Percentiles rank a stretch among this genome's conserved stretches.
phyloP scores from a whole-genome alignment of 2,888 invertebrate genomes.

The Cryptocephalus primarius region DNA sequence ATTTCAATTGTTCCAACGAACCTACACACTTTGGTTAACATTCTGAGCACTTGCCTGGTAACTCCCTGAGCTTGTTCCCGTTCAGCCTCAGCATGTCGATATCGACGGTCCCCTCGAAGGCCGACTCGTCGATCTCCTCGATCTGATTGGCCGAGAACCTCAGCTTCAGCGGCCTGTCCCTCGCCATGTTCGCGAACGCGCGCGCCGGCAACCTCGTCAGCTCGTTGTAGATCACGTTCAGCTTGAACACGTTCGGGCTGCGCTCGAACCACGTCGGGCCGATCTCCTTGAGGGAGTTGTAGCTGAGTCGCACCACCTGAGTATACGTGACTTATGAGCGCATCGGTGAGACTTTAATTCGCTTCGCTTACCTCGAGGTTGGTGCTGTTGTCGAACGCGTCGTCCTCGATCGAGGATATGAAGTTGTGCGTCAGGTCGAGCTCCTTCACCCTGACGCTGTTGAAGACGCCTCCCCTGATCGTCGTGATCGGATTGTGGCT shows the following conservation, averaged over 20 bases:
- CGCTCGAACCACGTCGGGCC: slow-evolving; percentile 24
- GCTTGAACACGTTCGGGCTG: slow-evolving; percentile 23
- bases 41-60: neutral
- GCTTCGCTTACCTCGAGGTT: slow-evolving; percentile 20
- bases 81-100: slow-evolving; percentile 21
- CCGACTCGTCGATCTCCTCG: slow-evolving; percentile 18
- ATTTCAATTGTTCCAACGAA: no score
- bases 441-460: slow-evolving; percentile 21
- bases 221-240: slow-evolving; percentile 23
- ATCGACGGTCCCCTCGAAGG: slow-evolving; percentile 15
- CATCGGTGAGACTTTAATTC: no score
- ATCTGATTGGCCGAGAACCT: slow-evolving; percentile 24
- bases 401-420: slow-evolving; percentile 20
- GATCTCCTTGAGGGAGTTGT: slow-evolving; percentile 23
- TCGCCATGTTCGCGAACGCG: slow-evolving; percentile 22
- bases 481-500: slow-evolving; percentile 19
- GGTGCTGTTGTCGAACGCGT: slow-evolving; percentile 25
- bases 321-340: no score
- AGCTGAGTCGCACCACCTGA: slow-evolving; percentile 19
- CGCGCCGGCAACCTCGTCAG: slow-evolving; percentile 18
- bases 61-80: slow-evolving; percentile 19
- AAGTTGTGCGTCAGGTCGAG: slow-evolving; percentile 25
- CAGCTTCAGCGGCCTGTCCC: slow-evolving; percentile 19
- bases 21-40: no score
- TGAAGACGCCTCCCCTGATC: slow-evolving; percentile 24